These are phyloP conservation scores for Paratilapia polleni DNA, from an alignment of 2,113 vertebrate species.

Conservation along the genomic window DNA sequence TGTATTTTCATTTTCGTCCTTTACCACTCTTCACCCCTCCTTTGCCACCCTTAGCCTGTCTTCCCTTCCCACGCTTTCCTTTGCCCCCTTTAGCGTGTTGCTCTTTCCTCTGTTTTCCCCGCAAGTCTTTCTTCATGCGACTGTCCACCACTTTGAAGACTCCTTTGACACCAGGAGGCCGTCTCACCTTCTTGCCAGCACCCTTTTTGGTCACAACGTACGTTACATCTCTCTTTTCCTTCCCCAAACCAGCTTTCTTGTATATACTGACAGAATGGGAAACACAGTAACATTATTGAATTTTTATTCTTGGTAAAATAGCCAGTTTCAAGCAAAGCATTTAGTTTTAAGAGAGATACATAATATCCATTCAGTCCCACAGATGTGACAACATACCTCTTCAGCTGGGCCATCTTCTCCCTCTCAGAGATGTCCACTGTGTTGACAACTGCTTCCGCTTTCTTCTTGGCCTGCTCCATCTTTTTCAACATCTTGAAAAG, in stretches of 20 bases:
- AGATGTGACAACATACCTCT: slow-evolving; percentile 80
- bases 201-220: slow-evolving; percentile 94
- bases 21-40: slow-evolving; percentile 58
- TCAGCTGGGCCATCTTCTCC: slow-evolving; percentile 92
- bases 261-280: slow-evolving; percentile 85
- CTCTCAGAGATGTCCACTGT: slow-evolving; percentile 94
- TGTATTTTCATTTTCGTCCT: slow-evolving; percentile 57
- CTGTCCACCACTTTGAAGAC: slow-evolving; percentile 93
- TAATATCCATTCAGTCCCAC: too few species aligned
- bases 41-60: slow-evolving; percentile 41
- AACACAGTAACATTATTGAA: background rate
- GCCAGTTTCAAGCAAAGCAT: background rate
- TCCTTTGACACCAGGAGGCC: slow-evolving; percentile 90
- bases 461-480: slow-evolving; percentile 95
- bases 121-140: slow-evolving; percentile 93
- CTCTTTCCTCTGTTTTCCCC: slow-evolving; percentile 85
- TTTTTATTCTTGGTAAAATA: background rate
- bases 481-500: slow-evolving; percentile 90
- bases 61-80: slow-evolving; percentile 61
- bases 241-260: slow-evolving; percentile 93
- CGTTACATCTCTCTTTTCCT: slow-evolving; percentile 93
- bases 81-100: slow-evolving; percentile 70
- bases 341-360: too few species aligned
- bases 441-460: slow-evolving; percentile 92
- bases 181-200: slow-evolving; percentile 85